phyloP scores from a whole-genome alignment of 2,888 invertebrate genomes.

The Camponotus fellah region DNA sequence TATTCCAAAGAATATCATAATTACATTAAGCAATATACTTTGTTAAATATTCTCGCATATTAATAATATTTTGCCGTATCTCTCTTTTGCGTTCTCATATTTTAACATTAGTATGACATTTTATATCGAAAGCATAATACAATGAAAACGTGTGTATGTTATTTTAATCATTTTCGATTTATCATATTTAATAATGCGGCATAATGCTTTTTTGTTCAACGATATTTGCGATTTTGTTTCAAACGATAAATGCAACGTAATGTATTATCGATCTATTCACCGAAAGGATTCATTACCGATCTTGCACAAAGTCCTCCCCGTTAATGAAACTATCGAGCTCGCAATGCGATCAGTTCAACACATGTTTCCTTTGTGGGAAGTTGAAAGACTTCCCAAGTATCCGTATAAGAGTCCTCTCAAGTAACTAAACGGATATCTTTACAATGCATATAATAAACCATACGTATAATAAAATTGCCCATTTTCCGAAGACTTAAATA shows the following conservation, averaged over 20 bases:
- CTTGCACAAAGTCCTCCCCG: slow-evolving; percentile 11
- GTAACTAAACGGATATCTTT: slow-evolving; percentile 16
- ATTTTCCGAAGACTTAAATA: neutral
- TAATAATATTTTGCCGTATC: slow-evolving; percentile 26
- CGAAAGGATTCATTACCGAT: slow-evolving; percentile 32
- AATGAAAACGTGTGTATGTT: neutral
- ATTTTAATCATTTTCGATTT: slow-evolving; percentile 32
- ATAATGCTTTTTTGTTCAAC: slow-evolving; percentile 32
- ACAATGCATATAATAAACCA: neutral
- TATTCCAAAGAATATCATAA: slow-evolving; percentile 1
- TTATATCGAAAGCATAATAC: slow-evolving; percentile 24
- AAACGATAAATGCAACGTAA: slow-evolving; percentile 26
- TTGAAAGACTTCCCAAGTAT: neutral
- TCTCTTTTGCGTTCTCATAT: neutral
- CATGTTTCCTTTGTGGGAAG: neutral
- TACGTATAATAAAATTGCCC: neutral
- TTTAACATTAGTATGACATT: neutral
- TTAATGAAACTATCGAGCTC: slow-evolving; percentile 40
- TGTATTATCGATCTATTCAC: slow-evolving; percentile 23
- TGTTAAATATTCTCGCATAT: slow-evolving; percentile 18
- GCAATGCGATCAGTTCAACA: slow-evolving; percentile 30
- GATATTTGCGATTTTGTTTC: no score
- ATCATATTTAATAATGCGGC: slow-evolving; percentile 36
- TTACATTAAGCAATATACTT: neutral
- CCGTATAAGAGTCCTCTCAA: neutral